Base-by-base conservation (phyloP, 2,888 invertebrate species). In the Serrognathus titanus region DNA sequence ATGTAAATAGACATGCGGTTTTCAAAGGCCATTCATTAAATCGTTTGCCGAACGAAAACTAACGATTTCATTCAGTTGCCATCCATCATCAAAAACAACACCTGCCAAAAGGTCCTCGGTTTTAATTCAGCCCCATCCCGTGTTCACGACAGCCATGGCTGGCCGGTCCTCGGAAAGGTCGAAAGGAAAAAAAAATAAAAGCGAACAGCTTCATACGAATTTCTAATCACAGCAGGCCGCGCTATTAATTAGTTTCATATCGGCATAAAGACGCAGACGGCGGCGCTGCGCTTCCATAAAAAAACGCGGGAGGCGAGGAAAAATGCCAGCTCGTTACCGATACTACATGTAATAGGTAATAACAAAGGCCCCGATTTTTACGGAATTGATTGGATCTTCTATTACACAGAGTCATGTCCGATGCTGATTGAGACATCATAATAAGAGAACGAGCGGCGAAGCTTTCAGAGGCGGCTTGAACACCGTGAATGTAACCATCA, bases 371-470 rank as follows among this genome's bases (percentile, higher is more conserved):
- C 36, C 49, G 43, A 49, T 54, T 54, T 54, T 54, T 54, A 41
- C 37, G n/a, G 24, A 54, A 54, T 43, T 54, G 54, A 54, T 54
- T 54, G 54, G 54, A 39, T 49, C 40, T 48, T 49, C 43, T 54
- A 40, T 49, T 36, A 54, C 54, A 54, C 31, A 43, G 48, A 38
- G 46, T 11, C 51, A 31, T 36, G 51, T 35, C 39, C 24, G 38
- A 35, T 48, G 36, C 40, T 51, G 51, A 56, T 56, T 56, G 47
- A 56, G 56, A 56, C 56, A 56, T 56, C 56, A 56, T 45, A 56
- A 46, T 51, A 48, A 41, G 49, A 43, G 46, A 13, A 41, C 56
- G 51, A 51, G 46, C 46, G 51, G 56, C 51, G 40, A 31, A 39
- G 46, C 36, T 45, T 31, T 20, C 50, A 51, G 51, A 51, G 56